These are phyloP conservation scores for Marmota flaviventris DNA, from an alignment of 2,113 vertebrate genomes.

Conservation along the genomic window DNA sequence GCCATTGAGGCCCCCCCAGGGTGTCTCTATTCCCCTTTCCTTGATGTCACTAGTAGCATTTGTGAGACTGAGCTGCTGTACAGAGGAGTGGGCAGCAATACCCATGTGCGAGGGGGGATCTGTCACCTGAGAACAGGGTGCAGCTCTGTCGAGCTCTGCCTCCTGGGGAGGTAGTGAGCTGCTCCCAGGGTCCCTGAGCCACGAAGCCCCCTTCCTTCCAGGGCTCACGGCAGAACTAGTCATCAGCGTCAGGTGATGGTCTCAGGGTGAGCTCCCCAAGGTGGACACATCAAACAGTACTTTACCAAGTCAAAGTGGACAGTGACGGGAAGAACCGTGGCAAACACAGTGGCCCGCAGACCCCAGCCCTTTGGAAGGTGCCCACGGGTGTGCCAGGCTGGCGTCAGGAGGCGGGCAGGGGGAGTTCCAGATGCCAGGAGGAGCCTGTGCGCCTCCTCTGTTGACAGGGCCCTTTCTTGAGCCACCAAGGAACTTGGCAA, in stretches of 20 bases:
- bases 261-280: background rate
- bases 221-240: accelerated
- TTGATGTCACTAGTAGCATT: accelerated
- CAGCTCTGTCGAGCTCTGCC: background rate
- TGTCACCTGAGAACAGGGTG: background rate
- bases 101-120: background rate
- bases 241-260: background rate
- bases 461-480: background rate
- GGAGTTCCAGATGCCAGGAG: background rate
- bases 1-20: background rate
- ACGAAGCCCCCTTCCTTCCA: accelerated
- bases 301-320: background rate
- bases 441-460: too few relatives aligned
- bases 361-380: accelerated
- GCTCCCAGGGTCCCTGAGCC: background rate
- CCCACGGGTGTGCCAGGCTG: accelerated
- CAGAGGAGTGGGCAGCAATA: background rate
- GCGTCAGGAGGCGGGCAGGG: accelerated
- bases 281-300: accelerated
- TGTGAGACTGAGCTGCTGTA: background rate
- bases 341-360: too few relatives aligned
- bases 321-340: background rate
- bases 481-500: background rate
- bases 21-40: accelerated
- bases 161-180: background rate